Evolutionary conservation across 2,888 invertebrate genomes (phyloP).

Genomic region (Pinctada fucata): DNA sequence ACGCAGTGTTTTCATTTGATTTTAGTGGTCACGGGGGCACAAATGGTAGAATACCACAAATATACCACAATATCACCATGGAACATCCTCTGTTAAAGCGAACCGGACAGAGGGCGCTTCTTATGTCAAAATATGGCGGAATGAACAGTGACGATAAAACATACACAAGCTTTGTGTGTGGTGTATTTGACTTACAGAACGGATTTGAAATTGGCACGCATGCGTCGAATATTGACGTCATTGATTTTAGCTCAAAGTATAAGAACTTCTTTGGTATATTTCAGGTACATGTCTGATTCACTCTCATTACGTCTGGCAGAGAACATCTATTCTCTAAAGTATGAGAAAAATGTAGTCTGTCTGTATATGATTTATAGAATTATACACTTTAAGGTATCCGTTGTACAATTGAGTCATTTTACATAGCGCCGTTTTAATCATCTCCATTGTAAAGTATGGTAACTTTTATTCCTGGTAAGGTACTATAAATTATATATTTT

Average conservation of each 20-base stretch:
- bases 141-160: neutral
- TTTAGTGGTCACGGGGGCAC: neutral
- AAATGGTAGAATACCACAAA: neutral
- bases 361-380: too few species aligned
- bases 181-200: slow-evolving; percentile 2
- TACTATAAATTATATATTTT: too few species aligned
- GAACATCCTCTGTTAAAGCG: slow-evolving; percentile 8
- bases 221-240: neutral
- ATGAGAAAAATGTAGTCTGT: too few species aligned
- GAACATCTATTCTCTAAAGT: too few species aligned
- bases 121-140: slow-evolving; percentile 20
- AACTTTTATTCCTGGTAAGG: too few species aligned
- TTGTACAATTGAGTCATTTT: too few species aligned
- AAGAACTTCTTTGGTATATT: slow-evolving; percentile 7
- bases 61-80: slow-evolving; percentile 14
- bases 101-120: slow-evolving; percentile 3
- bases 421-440: too few species aligned
- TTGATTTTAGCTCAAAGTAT: neutral
- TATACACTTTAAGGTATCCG: too few species aligned
- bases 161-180: slow-evolving; percentile 12
- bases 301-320: too few species aligned
- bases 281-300: neutral
- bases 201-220: slow-evolving; percentile 16
- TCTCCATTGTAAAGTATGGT: too few species aligned
- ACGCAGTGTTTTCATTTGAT: slow-evolving; percentile 17